phyloP scores from a whole-genome alignment of 2,113 vertebrate species.

The Arizona elegans region DNA sequence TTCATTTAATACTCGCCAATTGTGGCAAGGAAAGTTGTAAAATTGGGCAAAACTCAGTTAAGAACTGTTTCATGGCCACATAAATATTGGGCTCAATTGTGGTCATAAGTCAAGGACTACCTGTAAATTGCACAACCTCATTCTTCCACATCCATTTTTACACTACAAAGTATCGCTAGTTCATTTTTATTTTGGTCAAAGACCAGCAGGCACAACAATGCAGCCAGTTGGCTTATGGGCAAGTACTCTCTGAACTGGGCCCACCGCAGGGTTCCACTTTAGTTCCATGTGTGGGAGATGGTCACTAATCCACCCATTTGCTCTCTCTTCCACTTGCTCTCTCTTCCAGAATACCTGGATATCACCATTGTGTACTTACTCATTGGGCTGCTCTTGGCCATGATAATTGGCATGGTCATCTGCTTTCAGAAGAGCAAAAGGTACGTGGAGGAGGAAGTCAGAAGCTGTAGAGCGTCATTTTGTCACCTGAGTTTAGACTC shows the following conservation, averaged over 20 bases:
- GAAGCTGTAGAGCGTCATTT: not conserved
- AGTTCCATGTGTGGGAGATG: not conserved
- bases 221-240: not conserved
- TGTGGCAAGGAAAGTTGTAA: too few relatives aligned
- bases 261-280: not conserved
- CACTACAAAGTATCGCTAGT: not conserved
- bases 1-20: too few relatives aligned
- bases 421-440: constrained; percentile 71
- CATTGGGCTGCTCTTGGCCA: constrained; percentile 55
- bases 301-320: not conserved
- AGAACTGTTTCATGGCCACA: too few relatives aligned
- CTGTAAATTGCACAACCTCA: not conserved
- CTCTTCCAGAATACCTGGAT: constrained; percentile 64
- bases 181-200: not conserved
- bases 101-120: too few relatives aligned
- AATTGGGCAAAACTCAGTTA: too few relatives aligned
- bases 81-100: too few relatives aligned
- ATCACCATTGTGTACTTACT: constrained; percentile 62
- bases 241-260: not conserved
- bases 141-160: not conserved
- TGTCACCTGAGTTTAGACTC: not conserved
- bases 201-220: not conserved
- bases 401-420: constrained; percentile 53
- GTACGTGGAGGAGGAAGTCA: constrained; percentile 59
- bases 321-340: constrained; percentile 46